A percentile compares a stretch with the other conserved stretches of the same genome.
phyloP scores from a whole-genome alignment of 2,113 vertebrate genomes.

The Menidia beryllina region DNA sequence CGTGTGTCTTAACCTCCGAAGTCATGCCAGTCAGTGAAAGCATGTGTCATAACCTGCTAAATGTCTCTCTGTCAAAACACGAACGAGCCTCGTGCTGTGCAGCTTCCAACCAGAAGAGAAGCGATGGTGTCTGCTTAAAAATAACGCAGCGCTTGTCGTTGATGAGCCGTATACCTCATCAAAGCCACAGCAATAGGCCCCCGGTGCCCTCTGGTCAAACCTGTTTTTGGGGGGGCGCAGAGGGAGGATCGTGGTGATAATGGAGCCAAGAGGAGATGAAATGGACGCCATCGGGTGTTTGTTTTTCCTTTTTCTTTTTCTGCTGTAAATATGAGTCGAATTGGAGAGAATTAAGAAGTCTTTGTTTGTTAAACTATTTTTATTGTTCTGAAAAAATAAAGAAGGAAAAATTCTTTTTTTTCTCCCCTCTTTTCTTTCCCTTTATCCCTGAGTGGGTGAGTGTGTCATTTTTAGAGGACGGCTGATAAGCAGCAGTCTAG shows the following conservation, averaged over 20 bases:
- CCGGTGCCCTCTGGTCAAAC: constrained; percentile 57
- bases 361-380: constrained; percentile 86
- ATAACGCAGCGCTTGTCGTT: constrained; percentile 62
- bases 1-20: constrained; percentile 54
- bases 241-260: constrained; percentile 53
- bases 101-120: constrained; percentile 63
- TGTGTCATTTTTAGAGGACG: not conserved
- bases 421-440: not conserved
- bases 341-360: constrained; percentile 80
- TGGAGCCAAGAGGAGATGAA: constrained; percentile 78
- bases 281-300: constrained; percentile 68
- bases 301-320: constrained; percentile 76
- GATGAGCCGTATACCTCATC: constrained; percentile 79
- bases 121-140: constrained; percentile 47
- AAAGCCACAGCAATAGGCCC: constrained; percentile 79
- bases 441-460: not conserved
- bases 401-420: constrained; percentile 61
- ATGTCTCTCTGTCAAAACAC: constrained; percentile 31
- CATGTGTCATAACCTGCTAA: constrained; percentile 61
- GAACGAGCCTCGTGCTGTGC: constrained; percentile 45
- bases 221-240: constrained; percentile 40
- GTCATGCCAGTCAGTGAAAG: constrained; percentile 57
- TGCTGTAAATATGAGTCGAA: constrained; percentile 80
- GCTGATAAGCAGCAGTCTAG: constrained; percentile 18
- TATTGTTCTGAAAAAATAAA: constrained; percentile 82